Base-by-base conservation (phyloP, 30 jellyfish, hydroid and myxozoan genomes). In the Nemopilema nomurai region DNA sequence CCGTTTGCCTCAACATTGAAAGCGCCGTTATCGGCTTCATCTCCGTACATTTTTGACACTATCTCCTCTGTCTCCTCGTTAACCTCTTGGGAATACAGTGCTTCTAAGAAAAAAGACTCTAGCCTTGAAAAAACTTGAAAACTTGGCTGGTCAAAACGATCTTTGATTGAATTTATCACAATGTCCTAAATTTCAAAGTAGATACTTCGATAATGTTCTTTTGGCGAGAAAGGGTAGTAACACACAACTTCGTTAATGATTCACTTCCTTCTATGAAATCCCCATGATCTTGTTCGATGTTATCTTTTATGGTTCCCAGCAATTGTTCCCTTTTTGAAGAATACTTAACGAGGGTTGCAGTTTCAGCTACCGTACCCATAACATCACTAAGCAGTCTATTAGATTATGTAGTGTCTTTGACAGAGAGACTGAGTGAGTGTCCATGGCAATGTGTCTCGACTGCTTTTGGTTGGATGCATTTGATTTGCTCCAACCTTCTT, bases 391-490 rank as follows among this genome's bases (percentile, higher is more conserved):
- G 67, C 29, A 86, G 66, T 62, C 79, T 86, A 63, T 71, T 22
- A 57, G 76, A 32, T 49, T 41, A 13, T 62, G 91, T 77, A 22
- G 75, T 30, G 28, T 86, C 85, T 53, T 86, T 82, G 71, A 82
- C 91, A 51, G 86, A 65, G 23, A 86, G 66, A 68, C 94, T 85
- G 72, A 85, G 63, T 77, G 91, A 86, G 66, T 86, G 95, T 69
- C 91, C 77, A 78, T 86, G 95, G 65, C 95, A 86, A 65, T 86
- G 95, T 18, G 95, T 86, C 73, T 65, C 91, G 50, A 86, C 67
- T 26, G 91, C 87, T 77, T 86, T 62, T 71, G 95, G 95, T 50
- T 86, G 85, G 33, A 57, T 62, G 67, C 76, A 87, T 22, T 52
- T 74, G 41, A 76, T 86, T 86, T 86, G 24, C 79, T 3, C 79